phyloP scores from a whole-genome alignment of 2,888 invertebrate genomes.

The Agriopis leucophaearia region DNA sequence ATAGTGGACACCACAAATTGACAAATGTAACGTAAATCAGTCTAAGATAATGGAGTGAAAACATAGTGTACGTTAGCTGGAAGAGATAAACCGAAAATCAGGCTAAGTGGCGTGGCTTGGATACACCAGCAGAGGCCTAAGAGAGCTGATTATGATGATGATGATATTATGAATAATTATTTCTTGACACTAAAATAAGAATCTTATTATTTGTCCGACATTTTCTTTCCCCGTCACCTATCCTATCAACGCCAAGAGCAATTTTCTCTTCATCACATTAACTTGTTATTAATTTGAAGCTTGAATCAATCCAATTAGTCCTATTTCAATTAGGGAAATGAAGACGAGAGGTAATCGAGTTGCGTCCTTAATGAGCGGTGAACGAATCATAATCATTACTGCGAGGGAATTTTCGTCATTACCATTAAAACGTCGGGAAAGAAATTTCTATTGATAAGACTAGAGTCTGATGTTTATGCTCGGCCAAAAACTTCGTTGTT shows the following conservation, averaged over 20 bases:
- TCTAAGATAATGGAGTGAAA: no score
- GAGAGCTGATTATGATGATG: no score
- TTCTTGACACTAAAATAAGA: no score
- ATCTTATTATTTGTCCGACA: not conserved
- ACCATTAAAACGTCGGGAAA: conserved; percentile 26
- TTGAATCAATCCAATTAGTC: conserved; percentile 55
- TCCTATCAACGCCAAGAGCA: conserved; percentile 29
- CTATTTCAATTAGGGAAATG: conserved; percentile 62
- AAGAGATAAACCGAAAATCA: no score
- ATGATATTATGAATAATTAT: no score
- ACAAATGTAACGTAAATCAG: no score
- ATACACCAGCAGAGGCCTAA: no score
- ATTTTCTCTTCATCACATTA: conserved; percentile 50
- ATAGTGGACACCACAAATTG: no score
- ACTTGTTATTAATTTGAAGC: conserved; percentile 48
- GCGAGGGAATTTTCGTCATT: conserved; percentile 33
- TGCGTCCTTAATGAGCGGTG: conserved; percentile 43
- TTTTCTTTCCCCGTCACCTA: conserved; percentile 13
- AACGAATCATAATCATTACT: conserved; percentile 44
- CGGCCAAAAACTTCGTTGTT: no score
- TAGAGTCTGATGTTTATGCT: not conserved
- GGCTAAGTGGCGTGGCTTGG: no score
- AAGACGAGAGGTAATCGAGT: conserved; percentile 56
- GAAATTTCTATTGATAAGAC: conserved; percentile 22
- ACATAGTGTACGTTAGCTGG: no score